Evolutionary conservation across 2,797 vertebrate genomes (phyloP).

Genomic region (Arrhamphus sclerolepis): DNA sequence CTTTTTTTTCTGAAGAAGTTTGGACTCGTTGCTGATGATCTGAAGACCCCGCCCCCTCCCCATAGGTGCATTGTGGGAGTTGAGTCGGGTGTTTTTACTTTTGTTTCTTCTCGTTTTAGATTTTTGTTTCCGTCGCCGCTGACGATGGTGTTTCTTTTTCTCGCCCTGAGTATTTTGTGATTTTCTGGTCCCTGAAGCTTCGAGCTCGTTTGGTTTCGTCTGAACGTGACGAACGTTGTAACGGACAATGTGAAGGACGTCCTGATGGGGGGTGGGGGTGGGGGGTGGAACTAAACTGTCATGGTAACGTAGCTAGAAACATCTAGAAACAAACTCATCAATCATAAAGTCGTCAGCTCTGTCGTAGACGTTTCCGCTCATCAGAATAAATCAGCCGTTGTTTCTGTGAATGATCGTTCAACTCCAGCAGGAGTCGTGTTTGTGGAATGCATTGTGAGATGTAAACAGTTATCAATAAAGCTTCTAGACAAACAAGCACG

Average conservation of each 20-base stretch:
- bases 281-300: slow-evolving; percentile 71
- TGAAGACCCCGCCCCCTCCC: slow-evolving; percentile 7
- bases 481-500: slow-evolving; percentile 86
- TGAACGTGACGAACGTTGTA: slow-evolving; percentile 55
- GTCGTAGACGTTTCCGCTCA: slow-evolving; percentile 86
- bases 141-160: slow-evolving; percentile 62
- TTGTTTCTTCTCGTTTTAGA: background rate
- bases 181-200: slow-evolving; percentile 90
- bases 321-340: slow-evolving; percentile 78
- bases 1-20: slow-evolving; percentile 79
- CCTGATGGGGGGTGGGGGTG: slow-evolving; percentile 12
- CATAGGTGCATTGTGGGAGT: slow-evolving; percentile 39
- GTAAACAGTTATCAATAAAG: slow-evolving; percentile 98
- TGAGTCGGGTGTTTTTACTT: slow-evolving; percentile 12
- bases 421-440: slow-evolving; percentile 89
- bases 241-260: too few relatives aligned
- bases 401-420: slow-evolving; percentile 85
- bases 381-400: slow-evolving; percentile 85
- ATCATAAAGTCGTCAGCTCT: slow-evolving; percentile 73
- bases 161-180: slow-evolving; percentile 80
- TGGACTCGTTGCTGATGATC: background rate
- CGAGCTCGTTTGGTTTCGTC: slow-evolving; percentile 73
- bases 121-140: background rate
- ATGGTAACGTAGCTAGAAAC: slow-evolving; percentile 83
- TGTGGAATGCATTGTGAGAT: slow-evolving; percentile 99